These are phyloP conservation scores for Artibeus jamaicensis DNA, from an alignment of 2,797 vertebrate species.

Conservation along the genomic window DNA sequence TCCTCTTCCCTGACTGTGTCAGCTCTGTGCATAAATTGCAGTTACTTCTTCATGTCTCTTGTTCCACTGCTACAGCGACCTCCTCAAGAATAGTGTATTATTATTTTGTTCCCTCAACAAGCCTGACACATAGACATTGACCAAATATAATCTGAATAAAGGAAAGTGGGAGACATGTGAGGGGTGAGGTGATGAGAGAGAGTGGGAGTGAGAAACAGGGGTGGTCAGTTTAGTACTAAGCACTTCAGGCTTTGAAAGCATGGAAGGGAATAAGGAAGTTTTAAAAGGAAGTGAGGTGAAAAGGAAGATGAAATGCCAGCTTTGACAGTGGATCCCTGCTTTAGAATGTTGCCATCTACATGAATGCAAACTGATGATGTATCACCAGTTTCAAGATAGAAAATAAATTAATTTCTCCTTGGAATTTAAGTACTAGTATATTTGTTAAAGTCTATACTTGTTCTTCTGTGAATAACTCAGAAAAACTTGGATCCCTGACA, in stretches of 20 bases:
- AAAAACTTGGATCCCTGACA: not conserved
- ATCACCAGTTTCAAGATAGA: not conserved
- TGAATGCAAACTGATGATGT: not conserved
- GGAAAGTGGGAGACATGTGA: not conserved
- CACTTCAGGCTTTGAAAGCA: not conserved
- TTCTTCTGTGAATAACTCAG: slow-evolving; percentile 17
- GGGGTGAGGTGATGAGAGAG: not conserved
- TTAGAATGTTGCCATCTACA: not conserved
- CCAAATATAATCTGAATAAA: not conserved
- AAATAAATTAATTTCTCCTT: not conserved
- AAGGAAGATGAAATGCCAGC: not conserved
- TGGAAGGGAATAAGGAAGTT: not conserved
- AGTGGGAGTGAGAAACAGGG: not conserved
- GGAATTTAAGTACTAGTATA: not conserved
- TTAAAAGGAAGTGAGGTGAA: not conserved
- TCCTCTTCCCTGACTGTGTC: not conserved
- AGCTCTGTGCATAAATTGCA: not conserved
- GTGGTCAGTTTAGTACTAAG: not conserved
- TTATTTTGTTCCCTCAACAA: not conserved
- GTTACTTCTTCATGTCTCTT: not conserved
- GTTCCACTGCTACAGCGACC: not conserved
- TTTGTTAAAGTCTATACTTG: not conserved
- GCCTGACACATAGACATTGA: not conserved
- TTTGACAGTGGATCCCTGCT: not conserved
- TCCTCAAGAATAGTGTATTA: not conserved